These are phyloP conservation scores for Brachirus orientalis DNA, from an alignment of 2,113 vertebrate species.

Conservation along the genomic window DNA sequence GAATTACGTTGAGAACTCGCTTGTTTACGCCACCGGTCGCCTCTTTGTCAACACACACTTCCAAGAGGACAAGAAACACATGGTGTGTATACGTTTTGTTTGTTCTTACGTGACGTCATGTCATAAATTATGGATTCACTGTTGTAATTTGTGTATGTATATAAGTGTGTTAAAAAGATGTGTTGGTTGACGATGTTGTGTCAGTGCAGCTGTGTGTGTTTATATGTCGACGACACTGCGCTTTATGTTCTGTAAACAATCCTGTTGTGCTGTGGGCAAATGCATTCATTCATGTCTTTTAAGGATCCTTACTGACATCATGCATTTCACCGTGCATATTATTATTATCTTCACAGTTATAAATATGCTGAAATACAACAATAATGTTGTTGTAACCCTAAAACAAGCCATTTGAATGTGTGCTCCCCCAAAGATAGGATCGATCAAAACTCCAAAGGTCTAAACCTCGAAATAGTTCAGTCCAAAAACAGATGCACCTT, in stretches of 20 bases:
- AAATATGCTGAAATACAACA: too few species aligned
- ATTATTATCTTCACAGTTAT: too few species aligned
- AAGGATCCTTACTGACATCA: background rate
- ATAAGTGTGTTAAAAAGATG: slow-evolving; percentile 82
- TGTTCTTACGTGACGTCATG: too few species aligned
- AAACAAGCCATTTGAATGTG: too few species aligned
- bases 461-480: too few species aligned
- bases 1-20: slow-evolving; percentile 90
- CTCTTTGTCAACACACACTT: slow-evolving; percentile 95
- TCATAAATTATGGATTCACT: too few species aligned
- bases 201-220: background rate
- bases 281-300: background rate
- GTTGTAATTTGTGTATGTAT: slow-evolving; percentile 8
- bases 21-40: slow-evolving; percentile 90
- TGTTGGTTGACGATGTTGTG: background rate
- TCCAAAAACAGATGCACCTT: too few species aligned
- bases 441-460: too few species aligned
- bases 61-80: slow-evolving; percentile 95
- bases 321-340: too few species aligned
- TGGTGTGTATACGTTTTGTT: slow-evolving; percentile 84
- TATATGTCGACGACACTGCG: background rate
- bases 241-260: background rate
- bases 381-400: too few species aligned
- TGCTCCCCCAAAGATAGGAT: too few species aligned
- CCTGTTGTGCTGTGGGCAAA: background rate